Base-by-base conservation (phyloP, 2,113 vertebrate genomes). In the Eulacestoma nigropectus region DNA sequence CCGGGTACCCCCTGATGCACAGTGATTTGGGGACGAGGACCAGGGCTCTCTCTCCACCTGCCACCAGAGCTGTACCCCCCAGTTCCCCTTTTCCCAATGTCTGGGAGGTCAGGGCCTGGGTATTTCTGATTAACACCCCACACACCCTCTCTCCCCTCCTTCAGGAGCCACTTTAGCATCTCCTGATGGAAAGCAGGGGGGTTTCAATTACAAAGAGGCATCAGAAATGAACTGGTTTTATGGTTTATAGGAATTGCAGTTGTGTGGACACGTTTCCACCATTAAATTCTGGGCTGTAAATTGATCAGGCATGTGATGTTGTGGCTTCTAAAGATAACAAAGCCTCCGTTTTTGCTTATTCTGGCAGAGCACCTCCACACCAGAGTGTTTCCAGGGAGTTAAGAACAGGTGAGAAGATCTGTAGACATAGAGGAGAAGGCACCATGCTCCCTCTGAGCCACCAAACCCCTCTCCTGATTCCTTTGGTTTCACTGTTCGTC, bases 1-100 rank as follows among this genome's bases (percentile, higher is more conserved):
- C 46, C 2, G 4, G 55, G 65, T 50, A 41, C 22, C 35, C n/a
- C 13, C 2, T 0, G 1, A 1, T 3, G 52, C 0, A 0, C 69
- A 41, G 33, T 3, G 47, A 29, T 83, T 12, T 2, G 8, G 63
- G 25, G 55, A 57, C 0, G 0, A 78, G 42, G 27, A 72, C 23
- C 23, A 11, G n/a, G 41, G n/a, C 15, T 81, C 14, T 0, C 13
- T 60, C 17, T 62, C 32, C 35, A 64, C 13, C 70, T 67, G 52
- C 47, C 63, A 80, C 29, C 42, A 49, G 37, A 82, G 62, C 37
- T 22, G 5, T 20, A 18, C 3, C 6, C 7, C 22, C 7, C 23
- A 15, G 9, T 42, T 15, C 25, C 22, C 27, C 23, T 12, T 80
- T 76, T 47, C 50, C 37, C 64, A 42, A 3, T 8, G 26, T 14